Evolutionary conservation across 2,797 vertebrate species (phyloP), one percentile per base, ranked within the genome.

Genomic region (Melanotaenia maccullochi): DNA sequence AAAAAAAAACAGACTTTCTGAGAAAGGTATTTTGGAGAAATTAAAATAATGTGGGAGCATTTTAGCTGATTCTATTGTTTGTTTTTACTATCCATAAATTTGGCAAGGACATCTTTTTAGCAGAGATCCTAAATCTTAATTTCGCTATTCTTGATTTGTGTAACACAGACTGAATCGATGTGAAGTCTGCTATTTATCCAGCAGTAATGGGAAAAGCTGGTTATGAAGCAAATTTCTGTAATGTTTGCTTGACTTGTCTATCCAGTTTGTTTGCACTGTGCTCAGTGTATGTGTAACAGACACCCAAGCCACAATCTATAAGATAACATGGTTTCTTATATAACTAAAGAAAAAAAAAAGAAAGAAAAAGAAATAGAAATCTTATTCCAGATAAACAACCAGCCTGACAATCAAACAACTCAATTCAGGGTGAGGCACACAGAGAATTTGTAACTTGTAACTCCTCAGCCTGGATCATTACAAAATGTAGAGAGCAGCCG

Each of bases 401-500:
- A 60, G 56, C 2, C 44, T 20, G 44, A 8, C 1, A 33, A 32
- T 49, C 44, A 69, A 14, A 62, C 25, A 83, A 35, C 30, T 67
- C 79, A 25, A 65, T 33, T 49, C 56, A 64, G 83, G 55, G 58
- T 4, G 22, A 68, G 22, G 58, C n/a, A 52, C 65, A 81, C 40
- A 67, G 49, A 60, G 55, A 62, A 80, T 82, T 55, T 76, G 35
- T 56, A 77, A 24, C 36, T 40, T 54, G n/a, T 44, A 60, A 32
- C 32, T 65, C 49, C 32, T 62, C n/a, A 59, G 5, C 25, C 40
- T 24, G 51, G 61, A 85, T 77, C 86, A 90, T 85, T 89, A 70
- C 36, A 84, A 65, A 60, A 75, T 62, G 36, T 47, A 78, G 42
- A 75, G 60, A 76, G 47, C 47, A 65, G 68, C 71, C 77, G 5